Conservation (phyloP, 1,140 invertebrate genomes). For the Lepidurus arcticus region DNA sequence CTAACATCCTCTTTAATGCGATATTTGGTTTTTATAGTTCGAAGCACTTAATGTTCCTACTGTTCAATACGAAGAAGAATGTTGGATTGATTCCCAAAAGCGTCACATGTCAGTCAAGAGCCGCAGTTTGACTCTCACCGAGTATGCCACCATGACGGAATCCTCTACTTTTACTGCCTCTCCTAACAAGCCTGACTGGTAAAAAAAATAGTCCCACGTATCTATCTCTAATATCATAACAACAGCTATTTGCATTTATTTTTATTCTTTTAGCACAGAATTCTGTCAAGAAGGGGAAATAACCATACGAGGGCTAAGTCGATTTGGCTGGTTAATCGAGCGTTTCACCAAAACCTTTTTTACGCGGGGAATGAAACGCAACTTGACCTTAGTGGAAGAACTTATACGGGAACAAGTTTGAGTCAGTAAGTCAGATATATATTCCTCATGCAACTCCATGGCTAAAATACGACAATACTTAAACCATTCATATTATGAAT, state of each 20-base stretch:
- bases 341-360: conserved; percentile 33
- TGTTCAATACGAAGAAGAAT: conserved; percentile 35
- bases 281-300: conserved; percentile 33
- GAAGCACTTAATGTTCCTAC: conserved; percentile 32
- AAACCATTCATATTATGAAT: background rate
- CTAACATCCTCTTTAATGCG: too few relatives aligned
- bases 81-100: conserved; percentile 33
- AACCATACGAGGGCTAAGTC: conserved; percentile 29
- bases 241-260: background rate
- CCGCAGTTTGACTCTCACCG: conserved; percentile 25
- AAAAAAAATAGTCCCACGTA: background rate
- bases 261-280: conserved; percentile 25
- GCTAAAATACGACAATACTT: background rate
- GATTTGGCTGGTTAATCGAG: conserved; percentile 33
- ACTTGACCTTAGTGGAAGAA: conserved; percentile 41
- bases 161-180: conserved; percentile 29
- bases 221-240: background rate
- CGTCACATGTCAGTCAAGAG: conserved; percentile 32
- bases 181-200: conserved; percentile 32
- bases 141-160: conserved; percentile 33
- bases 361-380: conserved; percentile 34
- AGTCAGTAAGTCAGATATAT: background rate
- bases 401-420: conserved; percentile 30
- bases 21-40: conserved; percentile 25
- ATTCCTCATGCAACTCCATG: background rate